A percentile compares a stretch with the other conserved stretches of the same genome.
phyloP scores from a whole-genome alignment of 2,888 invertebrate genomes.

The Synanthedon vespiformis region DNA sequence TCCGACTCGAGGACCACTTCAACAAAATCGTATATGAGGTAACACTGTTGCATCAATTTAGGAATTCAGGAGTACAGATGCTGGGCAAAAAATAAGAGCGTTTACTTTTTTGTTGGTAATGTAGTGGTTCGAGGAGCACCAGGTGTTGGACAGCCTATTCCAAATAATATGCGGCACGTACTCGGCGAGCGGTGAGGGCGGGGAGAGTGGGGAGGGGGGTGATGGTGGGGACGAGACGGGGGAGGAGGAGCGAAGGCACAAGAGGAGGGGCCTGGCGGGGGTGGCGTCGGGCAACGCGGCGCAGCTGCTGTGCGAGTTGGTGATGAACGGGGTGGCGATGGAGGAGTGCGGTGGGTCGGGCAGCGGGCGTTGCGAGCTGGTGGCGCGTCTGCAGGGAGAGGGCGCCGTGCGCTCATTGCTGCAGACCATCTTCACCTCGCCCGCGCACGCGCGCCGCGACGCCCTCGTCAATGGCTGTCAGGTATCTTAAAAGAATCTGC shows the following conservation, averaged over 20 bases:
- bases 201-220: slow-evolving; percentile 27
- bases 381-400: slow-evolving; percentile 13
- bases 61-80: not conserved
- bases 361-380: slow-evolving; percentile 3
- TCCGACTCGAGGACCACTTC: slow-evolving; percentile 73
- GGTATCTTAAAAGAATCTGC: slow-evolving; percentile 59
- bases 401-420: slow-evolving; percentile 61
- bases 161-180: slow-evolving; percentile 67
- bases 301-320: slow-evolving; percentile 88
- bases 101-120: too few relatives aligned
- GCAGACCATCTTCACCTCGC: slow-evolving; percentile 76
- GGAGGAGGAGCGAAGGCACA: slow-evolving; percentile 7
- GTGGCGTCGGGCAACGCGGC: slow-evolving; percentile 89
- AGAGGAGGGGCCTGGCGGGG: slow-evolving; percentile 46
- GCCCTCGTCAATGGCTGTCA: slow-evolving; percentile 84
- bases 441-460: slow-evolving; percentile 74
- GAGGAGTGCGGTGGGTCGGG: slow-evolving; percentile 12
- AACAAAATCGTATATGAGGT: slow-evolving; percentile 58
- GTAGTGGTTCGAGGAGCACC: slow-evolving; percentile 92
- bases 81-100: too few relatives aligned
- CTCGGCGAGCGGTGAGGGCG: slow-evolving; percentile 17
- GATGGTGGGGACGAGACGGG: not conserved
- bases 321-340: slow-evolving; percentile 45
- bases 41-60: slow-evolving; percentile 2
- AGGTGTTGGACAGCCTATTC: slow-evolving; percentile 85